Base-by-base conservation (phyloP, 2,113 vertebrate species). In the Oceanites oceanicus region DNA sequence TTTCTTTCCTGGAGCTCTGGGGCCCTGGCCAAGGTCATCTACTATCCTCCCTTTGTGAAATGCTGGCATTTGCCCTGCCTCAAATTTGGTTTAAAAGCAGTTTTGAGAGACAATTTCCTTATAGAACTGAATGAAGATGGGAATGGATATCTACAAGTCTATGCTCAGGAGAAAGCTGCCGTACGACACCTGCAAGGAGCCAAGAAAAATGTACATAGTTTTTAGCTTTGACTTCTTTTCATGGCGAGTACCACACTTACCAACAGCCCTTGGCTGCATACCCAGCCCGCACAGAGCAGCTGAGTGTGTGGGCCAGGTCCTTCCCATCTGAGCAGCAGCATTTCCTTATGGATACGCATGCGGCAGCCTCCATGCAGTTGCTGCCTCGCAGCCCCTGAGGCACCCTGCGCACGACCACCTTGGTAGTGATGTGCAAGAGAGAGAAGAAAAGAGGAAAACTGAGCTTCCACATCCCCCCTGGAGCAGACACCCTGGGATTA, bases 301-400 rank as follows among this genome's bases (percentile, higher is more conserved):
- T 18, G 32, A 22, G 7, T 2, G 22, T 11, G 42, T 1, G 11
- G 15, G 21, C 32, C 36, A 32, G 40, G 45, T 3, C 36, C 13
- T 47, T 55, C 9, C 55, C 3, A 0, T 25, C 34, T 5, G 11
- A 42, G 49, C 70, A 62, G 38, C 44, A 58, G 44, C 5, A 16
- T 62, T 56, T 56, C 53, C 71, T 49, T 34, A 34, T 0, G 9
- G 50, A 36, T n/a, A 36, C 0, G 0, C 8, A 16, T 1, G 1
- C 42, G 49, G 30, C 34, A 66, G 16, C 36, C 59, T 21, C 10
- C 10, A 13, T 3, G 5, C 8, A 72, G 40, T 30, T 5, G 0
- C 45, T 72, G 76, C 44, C 44, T 59, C 4, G 0, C 22, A 14
- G 4, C n/a, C n/a, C 49, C 68, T 53, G 29, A 17, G 65, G 34